Conservation (phyloP, 2,113 vertebrate species). For the Chiloscyllium plagiosum region DNA sequence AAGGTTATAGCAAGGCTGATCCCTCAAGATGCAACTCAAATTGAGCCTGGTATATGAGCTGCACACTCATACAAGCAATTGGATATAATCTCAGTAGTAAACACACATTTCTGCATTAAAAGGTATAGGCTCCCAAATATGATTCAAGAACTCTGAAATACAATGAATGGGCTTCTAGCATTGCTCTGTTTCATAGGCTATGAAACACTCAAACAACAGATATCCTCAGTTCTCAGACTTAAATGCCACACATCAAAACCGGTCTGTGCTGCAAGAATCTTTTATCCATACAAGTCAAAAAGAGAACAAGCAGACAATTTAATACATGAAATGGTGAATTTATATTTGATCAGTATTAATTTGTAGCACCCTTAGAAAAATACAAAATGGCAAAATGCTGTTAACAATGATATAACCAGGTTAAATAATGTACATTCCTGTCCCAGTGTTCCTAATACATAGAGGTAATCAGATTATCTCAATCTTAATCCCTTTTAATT, state of each 20-base stretch:
- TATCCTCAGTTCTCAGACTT: neutral
- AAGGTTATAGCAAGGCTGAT: neutral
- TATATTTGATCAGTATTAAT: neutral
- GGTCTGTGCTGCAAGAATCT: neutral
- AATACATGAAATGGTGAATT: neutral
- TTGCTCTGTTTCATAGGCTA: neutral
- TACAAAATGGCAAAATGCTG: conserved; percentile 1
- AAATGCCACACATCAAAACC: neutral
- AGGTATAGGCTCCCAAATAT: neutral
- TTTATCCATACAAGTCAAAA: neutral
- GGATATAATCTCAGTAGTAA: neutral
- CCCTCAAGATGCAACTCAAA: neutral
- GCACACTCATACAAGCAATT: neutral
- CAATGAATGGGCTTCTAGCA: neutral
- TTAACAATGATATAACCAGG: neutral
- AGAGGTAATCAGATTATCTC: neutral
- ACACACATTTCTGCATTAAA: neutral
- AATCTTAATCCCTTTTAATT: neutral
- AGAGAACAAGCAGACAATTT: neutral
- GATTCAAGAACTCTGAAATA: neutral
- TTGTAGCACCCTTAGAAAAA: neutral
- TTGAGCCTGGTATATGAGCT: neutral
- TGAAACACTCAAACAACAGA: neutral
- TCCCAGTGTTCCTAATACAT: neutral
- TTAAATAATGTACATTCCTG: neutral